Conservation (phyloP, 2,888 invertebrate species). For the Laothoe populi region DNA sequence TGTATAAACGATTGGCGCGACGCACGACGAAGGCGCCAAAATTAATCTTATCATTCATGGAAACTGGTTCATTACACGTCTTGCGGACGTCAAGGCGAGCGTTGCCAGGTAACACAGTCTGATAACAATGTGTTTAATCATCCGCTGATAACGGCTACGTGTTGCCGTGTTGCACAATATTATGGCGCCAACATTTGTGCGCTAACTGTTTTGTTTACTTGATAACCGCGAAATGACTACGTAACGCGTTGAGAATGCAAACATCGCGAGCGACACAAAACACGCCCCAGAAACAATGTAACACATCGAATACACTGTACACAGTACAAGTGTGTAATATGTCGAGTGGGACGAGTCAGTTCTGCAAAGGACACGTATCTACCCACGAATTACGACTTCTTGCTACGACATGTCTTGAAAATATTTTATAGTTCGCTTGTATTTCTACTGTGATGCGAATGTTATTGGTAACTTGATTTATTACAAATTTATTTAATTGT, state of each 20-base stretch:
- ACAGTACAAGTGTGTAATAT: not conserved
- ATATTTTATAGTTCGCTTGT: not conserved
- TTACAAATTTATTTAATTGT: too few species aligned
- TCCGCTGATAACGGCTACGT: slow-evolving; percentile 47
- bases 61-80: slow-evolving; percentile 64
- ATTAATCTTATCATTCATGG: slow-evolving; percentile 65
- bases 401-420: not conserved
- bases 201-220: slow-evolving; percentile 56
- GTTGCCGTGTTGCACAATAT: slow-evolving; percentile 45
- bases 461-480: not conserved
- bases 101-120: slow-evolving; percentile 56
- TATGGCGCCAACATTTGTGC: slow-evolving; percentile 44
- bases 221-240: slow-evolving; percentile 39
- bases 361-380: slow-evolving; percentile 16
- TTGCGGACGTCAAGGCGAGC: slow-evolving; percentile 52
- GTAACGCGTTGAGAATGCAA: slow-evolving; percentile 18
- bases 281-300: slow-evolving; percentile 9
- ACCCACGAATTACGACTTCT: slow-evolving; percentile 7
- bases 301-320: not conserved
- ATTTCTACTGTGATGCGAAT: slow-evolving; percentile 5
- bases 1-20: slow-evolving; percentile 42
- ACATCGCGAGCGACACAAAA: not conserved
- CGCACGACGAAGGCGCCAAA: slow-evolving; percentile 57
- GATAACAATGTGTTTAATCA: slow-evolving; percentile 56
- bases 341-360: slow-evolving; percentile 4